A percentile compares a stretch with the other conserved stretches of the same genome.
phyloP scores from a whole-genome alignment of 1,140 invertebrate genomes.

The Elysia chlorotica region DNA sequence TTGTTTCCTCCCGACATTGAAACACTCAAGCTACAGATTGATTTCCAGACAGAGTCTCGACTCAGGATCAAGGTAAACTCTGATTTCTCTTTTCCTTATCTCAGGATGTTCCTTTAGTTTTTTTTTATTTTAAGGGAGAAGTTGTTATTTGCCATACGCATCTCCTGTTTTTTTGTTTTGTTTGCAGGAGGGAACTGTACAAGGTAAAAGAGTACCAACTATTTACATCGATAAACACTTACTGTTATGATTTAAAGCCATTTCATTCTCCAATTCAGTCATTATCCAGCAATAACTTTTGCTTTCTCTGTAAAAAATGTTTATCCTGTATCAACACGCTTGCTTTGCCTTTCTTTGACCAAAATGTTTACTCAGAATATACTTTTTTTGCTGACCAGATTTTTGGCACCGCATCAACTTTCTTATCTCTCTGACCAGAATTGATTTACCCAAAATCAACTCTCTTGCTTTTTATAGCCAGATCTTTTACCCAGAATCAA shows the following conservation, averaged over 20 bases:
- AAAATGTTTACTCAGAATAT: too few species aligned
- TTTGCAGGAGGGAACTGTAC: background rate
- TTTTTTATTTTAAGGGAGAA: background rate
- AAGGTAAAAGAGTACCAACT: background rate
- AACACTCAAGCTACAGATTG: constrained; percentile 35
- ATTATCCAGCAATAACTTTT: background rate
- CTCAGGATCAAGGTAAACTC: constrained; percentile 42
- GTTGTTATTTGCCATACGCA: background rate
- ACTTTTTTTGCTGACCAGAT: too few species aligned
- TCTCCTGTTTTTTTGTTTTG: background rate
- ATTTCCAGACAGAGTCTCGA: constrained; percentile 29
- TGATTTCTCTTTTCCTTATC: background rate
- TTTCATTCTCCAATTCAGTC: background rate
- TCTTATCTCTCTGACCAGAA: too few species aligned
- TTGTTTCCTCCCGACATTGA: constrained; percentile 39
- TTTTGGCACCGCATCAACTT: too few species aligned
- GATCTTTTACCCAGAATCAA: too few species aligned
- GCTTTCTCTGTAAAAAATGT: background rate
- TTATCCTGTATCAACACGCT: too few species aligned
- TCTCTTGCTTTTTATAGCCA: too few species aligned
- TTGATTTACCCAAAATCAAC: too few species aligned
- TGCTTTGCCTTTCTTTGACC: too few species aligned
- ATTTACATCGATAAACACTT: background rate
- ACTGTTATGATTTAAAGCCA: background rate
- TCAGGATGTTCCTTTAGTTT: background rate